These are phyloP conservation scores for Phataginus tricuspis DNA, from an alignment of 2,797 vertebrate genomes.

Conservation along the genomic window DNA sequence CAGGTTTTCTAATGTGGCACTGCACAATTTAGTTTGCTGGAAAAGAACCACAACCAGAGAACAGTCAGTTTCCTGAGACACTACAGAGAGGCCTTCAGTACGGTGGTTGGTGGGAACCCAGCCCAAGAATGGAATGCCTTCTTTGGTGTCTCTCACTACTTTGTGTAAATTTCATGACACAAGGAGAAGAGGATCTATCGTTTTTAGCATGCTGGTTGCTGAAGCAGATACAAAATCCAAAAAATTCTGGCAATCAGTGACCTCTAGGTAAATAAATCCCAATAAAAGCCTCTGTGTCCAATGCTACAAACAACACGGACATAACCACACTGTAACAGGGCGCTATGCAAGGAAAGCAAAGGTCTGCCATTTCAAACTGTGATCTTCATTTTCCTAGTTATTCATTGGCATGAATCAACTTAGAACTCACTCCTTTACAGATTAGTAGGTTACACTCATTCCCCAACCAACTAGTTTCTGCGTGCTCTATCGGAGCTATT, in stretches of 20 bases:
- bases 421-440: constrained; percentile 52
- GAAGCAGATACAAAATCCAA: constrained; percentile 27
- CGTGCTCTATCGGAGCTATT: constrained; percentile 46
- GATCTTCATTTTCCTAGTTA: constrained; percentile 46
- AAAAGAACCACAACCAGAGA: background rate
- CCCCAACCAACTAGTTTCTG: constrained; percentile 56
- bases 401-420: constrained; percentile 15
- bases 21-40: background rate
- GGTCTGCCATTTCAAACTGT: background rate
- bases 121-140: background rate
- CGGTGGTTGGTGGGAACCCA: background rate
- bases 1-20: constrained; percentile 7
- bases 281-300: background rate
- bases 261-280: constrained; percentile 45
- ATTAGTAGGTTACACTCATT: constrained; percentile 64
- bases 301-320: background rate
- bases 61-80: background rate
- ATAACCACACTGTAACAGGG: background rate
- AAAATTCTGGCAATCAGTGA: constrained; percentile 18
- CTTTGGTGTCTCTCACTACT: constrained; percentile 15
- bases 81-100: background rate
- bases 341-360: constrained; percentile 29
- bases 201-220: background rate
- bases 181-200: background rate
- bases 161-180: background rate